Percentiles rank a stretch among this genome's conserved stretches.
phyloP scores from a whole-genome alignment of 2,888 invertebrate species.

The Andrena flavipes region DNA sequence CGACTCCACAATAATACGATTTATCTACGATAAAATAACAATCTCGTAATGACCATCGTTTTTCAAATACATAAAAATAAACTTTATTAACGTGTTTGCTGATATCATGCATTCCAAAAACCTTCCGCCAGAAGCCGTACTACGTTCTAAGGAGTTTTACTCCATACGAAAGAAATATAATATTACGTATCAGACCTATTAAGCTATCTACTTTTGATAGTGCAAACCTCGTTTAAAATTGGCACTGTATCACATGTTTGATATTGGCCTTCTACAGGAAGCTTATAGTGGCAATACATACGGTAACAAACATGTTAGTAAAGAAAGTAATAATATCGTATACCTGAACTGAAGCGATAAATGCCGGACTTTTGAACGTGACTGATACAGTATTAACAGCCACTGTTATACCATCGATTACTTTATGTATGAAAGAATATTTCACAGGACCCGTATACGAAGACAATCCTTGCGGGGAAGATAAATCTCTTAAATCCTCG shows the following conservation, averaged over 20 bases:
- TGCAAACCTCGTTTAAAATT: too few relatives aligned
- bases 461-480: slow-evolving; percentile 86
- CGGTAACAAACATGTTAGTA: not conserved
- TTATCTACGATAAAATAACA: slow-evolving; percentile 85
- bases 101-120: too few relatives aligned
- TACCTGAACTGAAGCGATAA: slow-evolving; percentile 98
- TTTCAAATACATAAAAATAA: not conserved
- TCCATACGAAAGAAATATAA: not conserved
- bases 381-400: slow-evolving; percentile 97
- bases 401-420: slow-evolving; percentile 98
- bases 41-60: not conserved
- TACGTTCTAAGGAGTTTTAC: not conserved
- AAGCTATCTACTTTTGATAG: too few relatives aligned
- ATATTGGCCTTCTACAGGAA: not conserved
- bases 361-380: slow-evolving; percentile 97
- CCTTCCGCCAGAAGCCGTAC: not conserved
- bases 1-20: slow-evolving; percentile 96
- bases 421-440: slow-evolving; percentile 95
- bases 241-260: not conserved
- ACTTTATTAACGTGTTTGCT: not conserved
- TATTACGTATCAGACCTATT: too few relatives aligned
- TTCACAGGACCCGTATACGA: slow-evolving; percentile 88
- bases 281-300: not conserved
- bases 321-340: slow-evolving; percentile 66
- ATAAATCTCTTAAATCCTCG: slow-evolving; percentile 90